Base-by-base conservation (phyloP, 2,113 vertebrate genomes). In the Laterallus jamaicensis region DNA sequence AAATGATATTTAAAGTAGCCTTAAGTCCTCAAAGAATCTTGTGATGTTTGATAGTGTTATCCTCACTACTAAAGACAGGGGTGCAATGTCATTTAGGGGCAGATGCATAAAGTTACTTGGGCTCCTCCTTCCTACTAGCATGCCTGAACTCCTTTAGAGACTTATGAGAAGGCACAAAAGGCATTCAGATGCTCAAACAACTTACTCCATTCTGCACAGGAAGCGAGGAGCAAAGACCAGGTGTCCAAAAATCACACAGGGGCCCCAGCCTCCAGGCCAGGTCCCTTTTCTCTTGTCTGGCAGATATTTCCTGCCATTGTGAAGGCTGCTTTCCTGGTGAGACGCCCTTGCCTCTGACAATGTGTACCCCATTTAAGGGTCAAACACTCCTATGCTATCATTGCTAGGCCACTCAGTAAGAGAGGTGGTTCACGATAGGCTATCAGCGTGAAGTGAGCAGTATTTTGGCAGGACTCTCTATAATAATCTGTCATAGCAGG, bases 281-380 rank as follows among this genome's bases (percentile, higher is more conserved):
- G 56, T 90, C 80, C 80, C 49, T 81, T 73, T 59, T 62, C 67
- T 76, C 83, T 54, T 50, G 62, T 52, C 90, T 89, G 92, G 77
- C 90, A 82, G 73, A 40, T 75, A 92, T 78, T 94, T 94, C 93
- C 93, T 91, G 74, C 68, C 88, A 88, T 83, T 88, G 95, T 86
- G 69, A 88, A 83, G 37, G 56, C 54, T 28, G 77, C 70, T 82
- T 93, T 92, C 91, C 92, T 60, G 64, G 56, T 88, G 83, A 84
- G 73, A 94, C 17, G 12, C 69, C 91, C 89, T 91, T 60, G 95
- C 56, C 69, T 86, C 2, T 31, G 56, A 88, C 67, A 82, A 74
- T 10, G 19, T 10, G 32, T 29, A 67, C 49, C 55, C 19, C 80
- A 59, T 35, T 62, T 26, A 62, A 59, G 69, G 80, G 80, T 90